A percentile compares a stretch with the other conserved stretches of the same genome.
These are phyloP conservation scores for Rhegmatorhina hoffmannsi DNA, from an alignment of 2,113 vertebrate genomes.

Conservation along the genomic window DNA sequence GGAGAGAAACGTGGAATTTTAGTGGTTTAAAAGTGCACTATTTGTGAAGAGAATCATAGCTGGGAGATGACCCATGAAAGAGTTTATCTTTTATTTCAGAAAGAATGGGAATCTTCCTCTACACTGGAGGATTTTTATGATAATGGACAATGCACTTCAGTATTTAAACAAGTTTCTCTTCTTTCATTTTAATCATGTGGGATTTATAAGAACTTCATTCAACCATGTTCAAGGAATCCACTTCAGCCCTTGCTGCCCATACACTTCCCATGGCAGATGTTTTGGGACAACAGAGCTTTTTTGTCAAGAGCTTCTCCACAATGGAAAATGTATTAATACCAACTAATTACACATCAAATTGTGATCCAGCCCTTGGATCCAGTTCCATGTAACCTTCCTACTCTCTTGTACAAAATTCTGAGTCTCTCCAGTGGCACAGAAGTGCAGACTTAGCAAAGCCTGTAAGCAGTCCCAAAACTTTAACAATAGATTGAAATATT, in stretches of 20 bases:
- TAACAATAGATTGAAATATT: not conserved
- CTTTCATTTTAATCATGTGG: not conserved
- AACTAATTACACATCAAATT: not conserved
- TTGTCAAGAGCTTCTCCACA: not conserved
- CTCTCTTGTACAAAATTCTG: not conserved
- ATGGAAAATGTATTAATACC: not conserved
- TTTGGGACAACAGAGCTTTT: not conserved
- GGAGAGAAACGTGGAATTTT: not conserved
- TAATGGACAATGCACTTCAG: not conserved
- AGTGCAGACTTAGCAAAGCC: not conserved
- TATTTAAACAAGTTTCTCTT: not conserved
- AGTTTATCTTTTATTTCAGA: not conserved
- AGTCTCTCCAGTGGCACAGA: not conserved
- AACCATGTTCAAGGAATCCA: not conserved
- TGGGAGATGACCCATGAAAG: not conserved
- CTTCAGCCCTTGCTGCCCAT: not conserved
- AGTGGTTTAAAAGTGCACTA: not conserved
- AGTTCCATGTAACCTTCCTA: not conserved
- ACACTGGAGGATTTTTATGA: not conserved
- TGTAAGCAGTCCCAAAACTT: not conserved
- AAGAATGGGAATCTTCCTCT: not conserved
- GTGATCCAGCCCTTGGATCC: not conserved
- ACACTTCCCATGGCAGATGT: not conserved
- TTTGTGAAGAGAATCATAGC: not conserved
- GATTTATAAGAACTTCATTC: not conserved